Evolutionary conservation across 1,140 invertebrate genomes (phyloP), one percentile per base, ranked within the genome.

Genomic region (Drosophila kurseongensis): DNA sequence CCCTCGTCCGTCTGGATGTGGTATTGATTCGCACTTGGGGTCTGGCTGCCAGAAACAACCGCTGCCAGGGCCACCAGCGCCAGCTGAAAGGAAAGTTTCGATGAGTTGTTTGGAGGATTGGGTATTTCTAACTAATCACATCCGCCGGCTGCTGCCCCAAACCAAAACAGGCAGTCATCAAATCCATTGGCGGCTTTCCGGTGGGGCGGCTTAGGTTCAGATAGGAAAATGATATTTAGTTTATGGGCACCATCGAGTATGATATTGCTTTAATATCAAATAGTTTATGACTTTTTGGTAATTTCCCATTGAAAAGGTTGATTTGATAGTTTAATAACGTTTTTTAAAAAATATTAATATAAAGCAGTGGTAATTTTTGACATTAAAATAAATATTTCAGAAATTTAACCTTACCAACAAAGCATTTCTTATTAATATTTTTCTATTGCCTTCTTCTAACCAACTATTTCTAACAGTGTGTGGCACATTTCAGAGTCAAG

Each of bases 1-100:
- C 97, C 97, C 92, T 97, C 97, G 89, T 98, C 97, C n/a, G 96
- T 97, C 93, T 97, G 97, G 78, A 97, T 97, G 93, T 98, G 97
- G 92, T 97, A 97, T 92, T 97, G 97, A 38, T 89, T 89, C 27
- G 83, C 75, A 35, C 88, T 90, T 14, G 81, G 68, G 5, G 51
- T 56, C 44, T 72, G 68, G 36, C 68, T 72, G 48, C 82, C 85
- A 66, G 78, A 82, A 23, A 78, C 79, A 35, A 71, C 77, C 18
- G 72, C 45, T 67, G 76, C 76, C 72, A 88, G 58, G 48, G 72
- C 56, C 38, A 79, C 41, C 44, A 88, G 18, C 40, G 80, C 57
- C 72, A 91, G 55, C 90, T 91, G 78, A 66, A 91, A 81, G 57
- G 41, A 66, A 69, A 78, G 51, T 58, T 27, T 35, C 41, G 65